A percentile compares a stretch with the other conserved stretches of the same genome.
Evolutionary conservation across 2,797 vertebrate species (phyloP).

Genomic region (Siniperca undulata): DNA sequence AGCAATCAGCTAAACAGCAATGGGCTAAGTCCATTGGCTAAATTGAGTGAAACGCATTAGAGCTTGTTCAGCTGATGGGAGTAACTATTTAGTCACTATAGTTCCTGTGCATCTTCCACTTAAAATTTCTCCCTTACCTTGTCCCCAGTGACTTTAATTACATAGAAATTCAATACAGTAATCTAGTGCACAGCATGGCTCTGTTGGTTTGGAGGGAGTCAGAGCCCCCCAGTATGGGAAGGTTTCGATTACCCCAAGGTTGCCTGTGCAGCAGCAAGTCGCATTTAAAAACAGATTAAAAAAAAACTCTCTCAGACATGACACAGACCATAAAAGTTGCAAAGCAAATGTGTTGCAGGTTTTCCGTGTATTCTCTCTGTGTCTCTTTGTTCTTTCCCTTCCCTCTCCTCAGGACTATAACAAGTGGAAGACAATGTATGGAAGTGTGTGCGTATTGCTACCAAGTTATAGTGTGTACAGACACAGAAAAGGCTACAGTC

Average conservation of each 20-base stretch:
- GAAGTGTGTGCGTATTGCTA: not conserved
- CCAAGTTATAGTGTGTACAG: not conserved
- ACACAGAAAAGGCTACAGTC: not conserved
- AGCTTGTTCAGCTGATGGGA: constrained; percentile 76
- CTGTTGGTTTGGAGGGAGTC: constrained; percentile 56
- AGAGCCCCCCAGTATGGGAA: constrained; percentile 30
- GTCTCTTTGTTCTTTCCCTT: not conserved
- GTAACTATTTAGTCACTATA: constrained; percentile 74
- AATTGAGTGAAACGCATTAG: constrained; percentile 83
- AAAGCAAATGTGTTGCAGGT: constrained; percentile 7
- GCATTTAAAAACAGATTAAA: constrained; percentile 34
- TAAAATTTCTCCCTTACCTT: constrained; percentile 72
- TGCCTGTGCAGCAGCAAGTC: constrained; percentile 36
- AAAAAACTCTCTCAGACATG: constrained; percentile 20
- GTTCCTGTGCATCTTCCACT: constrained; percentile 74
- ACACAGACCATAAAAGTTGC: constrained; percentile 22
- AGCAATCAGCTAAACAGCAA: constrained; percentile 77
- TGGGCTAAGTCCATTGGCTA: constrained; percentile 77
- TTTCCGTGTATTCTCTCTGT: not conserved
- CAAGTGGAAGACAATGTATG: constrained; percentile 8
- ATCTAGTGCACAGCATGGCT: constrained; percentile 66
- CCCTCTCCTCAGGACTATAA: not conserved
- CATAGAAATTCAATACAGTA: constrained; percentile 80
- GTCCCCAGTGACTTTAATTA: constrained; percentile 79
- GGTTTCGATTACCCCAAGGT: constrained; percentile 67